phyloP scores from a whole-genome alignment of 2,113 vertebrate genomes.

The Myrmecobius fasciatus region DNA sequence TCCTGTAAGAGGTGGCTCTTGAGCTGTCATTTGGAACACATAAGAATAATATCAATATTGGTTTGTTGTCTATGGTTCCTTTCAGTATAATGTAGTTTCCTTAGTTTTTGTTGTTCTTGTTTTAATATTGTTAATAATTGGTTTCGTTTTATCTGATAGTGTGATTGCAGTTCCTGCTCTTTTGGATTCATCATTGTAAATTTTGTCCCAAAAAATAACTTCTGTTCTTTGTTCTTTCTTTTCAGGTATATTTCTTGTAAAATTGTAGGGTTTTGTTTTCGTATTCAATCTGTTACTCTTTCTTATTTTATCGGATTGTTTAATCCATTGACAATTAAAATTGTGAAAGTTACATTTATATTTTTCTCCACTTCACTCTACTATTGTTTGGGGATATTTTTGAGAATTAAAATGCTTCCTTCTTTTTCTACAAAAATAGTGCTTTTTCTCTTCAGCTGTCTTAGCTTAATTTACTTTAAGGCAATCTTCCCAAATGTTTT shows the following conservation, averaged over 20 bases:
- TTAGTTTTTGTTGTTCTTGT: not conserved
- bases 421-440: not conserved
- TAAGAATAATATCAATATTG: not conserved
- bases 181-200: not conserved
- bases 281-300: not conserved
- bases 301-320: not conserved
- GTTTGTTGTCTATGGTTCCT: not conserved
- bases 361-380: not conserved
- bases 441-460: not conserved
- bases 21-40: not conserved
- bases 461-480: not conserved
- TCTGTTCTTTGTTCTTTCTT: not conserved
- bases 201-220: not conserved
- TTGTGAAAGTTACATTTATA: not conserved
- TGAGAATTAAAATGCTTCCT: not conserved
- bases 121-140: not conserved
- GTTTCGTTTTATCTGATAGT: not conserved
- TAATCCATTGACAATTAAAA: not conserved
- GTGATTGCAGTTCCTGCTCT: not conserved
- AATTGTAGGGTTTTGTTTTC: not conserved
- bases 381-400: not conserved
- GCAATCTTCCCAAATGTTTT: not conserved
- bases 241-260: not conserved
- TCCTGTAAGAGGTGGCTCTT: not conserved
- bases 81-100: not conserved